Base-by-base conservation (phyloP, 2,888 invertebrate genomes). In the Drosophila mettleri region DNA sequence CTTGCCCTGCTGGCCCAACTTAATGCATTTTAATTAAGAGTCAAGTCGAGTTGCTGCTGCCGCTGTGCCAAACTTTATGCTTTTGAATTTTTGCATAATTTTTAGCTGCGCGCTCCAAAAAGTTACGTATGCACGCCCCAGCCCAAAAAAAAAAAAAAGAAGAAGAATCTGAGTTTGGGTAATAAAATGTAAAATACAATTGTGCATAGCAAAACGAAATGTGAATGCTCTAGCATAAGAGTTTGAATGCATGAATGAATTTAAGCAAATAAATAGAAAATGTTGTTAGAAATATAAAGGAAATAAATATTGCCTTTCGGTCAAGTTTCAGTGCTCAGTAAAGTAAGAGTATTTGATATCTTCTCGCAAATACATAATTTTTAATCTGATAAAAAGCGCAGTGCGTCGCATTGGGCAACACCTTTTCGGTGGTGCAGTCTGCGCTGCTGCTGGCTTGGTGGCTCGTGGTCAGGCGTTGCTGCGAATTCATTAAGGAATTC, bases 401-500 rank as follows among this genome's bases (percentile, higher is more conserved):
- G 62, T 38, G 64, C 45, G 64, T 60, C 65, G 71, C 78, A 67
- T 57, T 65, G 74, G 75, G 75, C 67, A 72, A 67, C 72, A 78
- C 71, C 74, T 69, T 69, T 51, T 39, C 54, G 36, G n/a, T 39
- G 57, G 31, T 55, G 39, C 61, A 60, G 64, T 68, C 43, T 46
- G 57, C 39, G 57, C 31, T 16, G 33, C n/a, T 33, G 34, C 16
- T 20, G 31, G 31, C n/a, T 3, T 66, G 69, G 69, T 67, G 77
- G 73, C 67, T 38, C 57, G 59, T 60, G 64, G 69, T 48, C 65
- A 66, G 71, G 58, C 73, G 69, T 76, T 74, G 76, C 71, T 69
- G 55, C 64, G 78, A 80, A 80, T 82, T 86, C 83, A 86, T 86
- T 85, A 83, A 79, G 85, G 78, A 86, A 85, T 85, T 86, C 85